phyloP scores from a whole-genome alignment of 2,888 invertebrate species.

The Mesochorus sp. region DNA sequence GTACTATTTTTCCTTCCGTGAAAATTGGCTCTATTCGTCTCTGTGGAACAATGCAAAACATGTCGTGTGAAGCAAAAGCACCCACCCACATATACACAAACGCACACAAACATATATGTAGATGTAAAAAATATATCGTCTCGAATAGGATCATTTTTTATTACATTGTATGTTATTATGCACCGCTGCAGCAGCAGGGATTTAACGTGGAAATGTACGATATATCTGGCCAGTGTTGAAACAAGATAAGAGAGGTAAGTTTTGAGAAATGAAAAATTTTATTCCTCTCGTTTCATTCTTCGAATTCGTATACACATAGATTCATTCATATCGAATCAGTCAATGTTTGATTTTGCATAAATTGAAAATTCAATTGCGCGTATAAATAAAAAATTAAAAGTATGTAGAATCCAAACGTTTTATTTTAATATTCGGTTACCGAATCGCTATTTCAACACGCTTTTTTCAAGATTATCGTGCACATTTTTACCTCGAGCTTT shows the following conservation, averaged over 20 bases:
- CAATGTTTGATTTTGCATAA: no score
- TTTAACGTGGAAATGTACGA: neutral
- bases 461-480: neutral
- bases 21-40: conserved; percentile 3
- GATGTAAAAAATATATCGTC: conserved; percentile 23
- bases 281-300: neutral
- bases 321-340: no score
- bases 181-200: neutral
- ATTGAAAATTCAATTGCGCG: no score
- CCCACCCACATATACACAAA: no score
- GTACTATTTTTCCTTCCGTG: neutral
- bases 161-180: neutral
- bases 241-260: neutral
- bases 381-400: no score
- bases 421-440: no score
- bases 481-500: neutral
- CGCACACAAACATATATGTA: no score
- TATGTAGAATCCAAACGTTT: no score
- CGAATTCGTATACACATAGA: no score
- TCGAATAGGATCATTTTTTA: conserved; percentile 13
- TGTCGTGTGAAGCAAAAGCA: conserved; percentile 32
- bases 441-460: neutral
- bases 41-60: conserved; percentile 19
- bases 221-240: neutral
- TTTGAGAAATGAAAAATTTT: neutral